Percentiles rank a stretch among this genome's conserved stretches.
Conservation (phyloP, 2,113 vertebrate species). For the Apaloderma vittatum region DNA sequence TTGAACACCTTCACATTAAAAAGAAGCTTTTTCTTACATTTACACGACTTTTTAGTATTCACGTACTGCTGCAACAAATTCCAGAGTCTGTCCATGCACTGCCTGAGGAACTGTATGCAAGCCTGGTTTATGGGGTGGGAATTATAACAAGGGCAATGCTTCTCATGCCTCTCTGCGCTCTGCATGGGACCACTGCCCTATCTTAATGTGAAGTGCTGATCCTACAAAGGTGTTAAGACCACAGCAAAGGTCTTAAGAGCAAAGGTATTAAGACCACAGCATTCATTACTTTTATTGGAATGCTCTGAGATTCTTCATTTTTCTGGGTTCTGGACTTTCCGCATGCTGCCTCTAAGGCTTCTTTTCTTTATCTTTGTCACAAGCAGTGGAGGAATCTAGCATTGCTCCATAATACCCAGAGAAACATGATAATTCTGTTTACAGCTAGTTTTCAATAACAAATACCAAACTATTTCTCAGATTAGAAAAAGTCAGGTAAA, state of each 20-base stretch:
- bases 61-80: not conserved
- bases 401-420: not conserved
- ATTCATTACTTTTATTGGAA: not conserved
- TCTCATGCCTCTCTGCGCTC: not conserved
- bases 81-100: not conserved
- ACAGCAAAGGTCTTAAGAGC: not conserved
- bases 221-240: not conserved
- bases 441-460: not conserved
- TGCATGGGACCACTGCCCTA: not conserved
- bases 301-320: not conserved
- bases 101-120: rapidly evolving
- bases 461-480: not conserved
- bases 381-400: not conserved
- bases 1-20: not conserved
- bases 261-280: not conserved
- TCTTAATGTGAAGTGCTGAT: not conserved
- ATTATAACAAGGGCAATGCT: not conserved
- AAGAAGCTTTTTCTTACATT: not conserved
- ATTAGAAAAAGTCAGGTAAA: not conserved
- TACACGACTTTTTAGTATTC: not conserved
- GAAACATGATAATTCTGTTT: not conserved
- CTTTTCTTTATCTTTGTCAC: not conserved
- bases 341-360: not conserved
- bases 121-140: no score
- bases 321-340: not conserved